phyloP scores from a whole-genome alignment of 2,888 invertebrate species.

The Heliconius charithonia region DNA sequence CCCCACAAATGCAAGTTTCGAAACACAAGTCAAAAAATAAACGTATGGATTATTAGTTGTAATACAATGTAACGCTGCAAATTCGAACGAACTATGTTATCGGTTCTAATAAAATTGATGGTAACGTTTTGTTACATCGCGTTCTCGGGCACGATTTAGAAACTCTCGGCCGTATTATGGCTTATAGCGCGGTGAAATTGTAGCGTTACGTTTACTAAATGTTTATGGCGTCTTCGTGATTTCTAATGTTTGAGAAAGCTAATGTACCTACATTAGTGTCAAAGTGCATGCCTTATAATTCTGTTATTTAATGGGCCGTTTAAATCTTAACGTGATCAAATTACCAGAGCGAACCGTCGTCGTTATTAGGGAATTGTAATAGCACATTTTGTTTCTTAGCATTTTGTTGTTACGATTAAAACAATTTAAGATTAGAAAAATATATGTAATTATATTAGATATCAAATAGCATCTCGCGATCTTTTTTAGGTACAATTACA shows the following conservation, averaged over 20 bases:
- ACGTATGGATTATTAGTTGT: slow-evolving; percentile 62
- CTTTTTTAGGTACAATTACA: neutral
- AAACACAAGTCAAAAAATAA: slow-evolving; percentile 59
- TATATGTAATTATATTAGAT: neutral
- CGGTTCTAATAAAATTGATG: slow-evolving; percentile 35
- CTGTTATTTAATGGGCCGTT: slow-evolving; percentile 38
- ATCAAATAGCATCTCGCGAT: neutral
- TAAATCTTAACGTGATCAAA: slow-evolving; percentile 32
- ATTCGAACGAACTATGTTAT: slow-evolving; percentile 63
- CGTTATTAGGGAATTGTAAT: neutral
- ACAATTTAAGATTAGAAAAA: neutral
- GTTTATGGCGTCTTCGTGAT: slow-evolving; percentile 67
- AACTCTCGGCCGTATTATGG: slow-evolving; percentile 28
- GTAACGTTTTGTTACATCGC: slow-evolving; percentile 35
- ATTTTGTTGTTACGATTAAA: neutral
- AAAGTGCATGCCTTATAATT: slow-evolving; percentile 49
- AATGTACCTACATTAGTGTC: slow-evolving; percentile 42
- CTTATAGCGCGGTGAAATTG: slow-evolving; percentile 50
- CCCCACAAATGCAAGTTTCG: slow-evolving; percentile 75
- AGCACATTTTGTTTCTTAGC: neutral
- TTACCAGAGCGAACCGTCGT: slow-evolving; percentile 7
- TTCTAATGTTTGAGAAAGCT: slow-evolving; percentile 50
- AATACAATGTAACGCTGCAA: slow-evolving; percentile 48
- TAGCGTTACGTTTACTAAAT: slow-evolving; percentile 59
- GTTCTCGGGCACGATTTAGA: slow-evolving; percentile 40